Evolutionary conservation across 2,113 vertebrate genomes (phyloP).

Genomic region (Orycteropus afer): DNA sequence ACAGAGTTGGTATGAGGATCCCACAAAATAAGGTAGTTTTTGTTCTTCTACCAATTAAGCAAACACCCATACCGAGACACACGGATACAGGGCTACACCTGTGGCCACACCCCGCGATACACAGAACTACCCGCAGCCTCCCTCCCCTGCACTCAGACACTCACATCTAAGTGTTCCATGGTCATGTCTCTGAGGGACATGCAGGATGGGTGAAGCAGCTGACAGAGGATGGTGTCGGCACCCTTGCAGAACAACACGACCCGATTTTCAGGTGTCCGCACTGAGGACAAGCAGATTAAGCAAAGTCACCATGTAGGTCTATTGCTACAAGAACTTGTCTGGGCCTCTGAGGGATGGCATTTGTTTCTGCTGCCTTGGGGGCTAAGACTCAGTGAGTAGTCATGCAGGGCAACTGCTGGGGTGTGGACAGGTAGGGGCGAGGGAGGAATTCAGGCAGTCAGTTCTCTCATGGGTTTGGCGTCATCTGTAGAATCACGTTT

Average conservation of each 20-base stretch:
- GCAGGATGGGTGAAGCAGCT: conserved; percentile 91
- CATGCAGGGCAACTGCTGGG: background rate
- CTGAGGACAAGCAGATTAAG: conserved; percentile 82
- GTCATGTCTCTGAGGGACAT: conserved; percentile 87
- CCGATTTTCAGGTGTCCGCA: conserved; percentile 89
- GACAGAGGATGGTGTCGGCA: conserved; percentile 94
- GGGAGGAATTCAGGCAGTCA: background rate
- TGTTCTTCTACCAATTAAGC: conserved; percentile 27
- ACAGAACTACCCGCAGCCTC: background rate
- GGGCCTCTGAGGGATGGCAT: background rate
- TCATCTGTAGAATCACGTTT: conserved; percentile 29
- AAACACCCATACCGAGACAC: background rate
- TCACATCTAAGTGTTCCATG: conserved; percentile 93
- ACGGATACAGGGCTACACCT: background rate
- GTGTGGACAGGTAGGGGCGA: background rate
- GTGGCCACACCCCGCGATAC: background rate
- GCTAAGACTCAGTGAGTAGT: background rate
- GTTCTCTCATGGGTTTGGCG: background rate
- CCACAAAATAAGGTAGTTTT: conserved; percentile 28
- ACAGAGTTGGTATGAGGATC: conserved; percentile 8
- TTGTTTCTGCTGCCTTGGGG: conserved; percentile 1
- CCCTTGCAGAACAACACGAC: conserved; percentile 95
- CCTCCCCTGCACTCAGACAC: conserved; percentile 68
- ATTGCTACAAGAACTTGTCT: background rate
- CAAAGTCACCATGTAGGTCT: background rate